These are phyloP conservation scores for Oreochromis tanganicae DNA, from an alignment of 2,113 vertebrate genomes.

Conservation along the genomic window DNA sequence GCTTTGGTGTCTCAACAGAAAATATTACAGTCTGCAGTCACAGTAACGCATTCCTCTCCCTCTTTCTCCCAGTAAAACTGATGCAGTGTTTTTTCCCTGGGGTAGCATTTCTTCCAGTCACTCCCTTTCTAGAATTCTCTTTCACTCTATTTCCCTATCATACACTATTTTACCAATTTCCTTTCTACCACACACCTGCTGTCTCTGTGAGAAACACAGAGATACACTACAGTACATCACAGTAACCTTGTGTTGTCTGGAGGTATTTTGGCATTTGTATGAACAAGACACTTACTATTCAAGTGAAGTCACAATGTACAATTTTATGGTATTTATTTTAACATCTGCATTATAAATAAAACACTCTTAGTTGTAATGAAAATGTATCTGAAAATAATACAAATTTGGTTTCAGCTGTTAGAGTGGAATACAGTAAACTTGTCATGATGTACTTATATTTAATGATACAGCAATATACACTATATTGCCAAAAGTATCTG, in stretches of 20 bases:
- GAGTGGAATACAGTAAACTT: background rate
- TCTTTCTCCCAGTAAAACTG: constrained; percentile 1
- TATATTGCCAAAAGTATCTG: background rate
- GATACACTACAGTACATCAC: background rate
- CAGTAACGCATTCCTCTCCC: background rate
- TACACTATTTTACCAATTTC: constrained; percentile 22
- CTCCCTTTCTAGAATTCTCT: constrained; percentile 9
- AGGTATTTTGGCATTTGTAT: background rate
- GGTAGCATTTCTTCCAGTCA: background rate
- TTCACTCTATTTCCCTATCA: background rate
- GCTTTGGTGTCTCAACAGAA: background rate
- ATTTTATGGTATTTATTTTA: background rate
- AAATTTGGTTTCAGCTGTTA: background rate
- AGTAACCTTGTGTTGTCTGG: background rate
- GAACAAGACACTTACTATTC: background rate
- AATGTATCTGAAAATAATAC: background rate
- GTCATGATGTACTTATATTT: background rate
- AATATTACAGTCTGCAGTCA: constrained; percentile 16
- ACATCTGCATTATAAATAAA: background rate
- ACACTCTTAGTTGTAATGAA: background rate
- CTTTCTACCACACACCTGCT: background rate
- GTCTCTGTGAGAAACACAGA: background rate
- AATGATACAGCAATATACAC: background rate
- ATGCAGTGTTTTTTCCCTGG: constrained; percentile 17
- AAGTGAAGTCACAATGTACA: background rate